A percentile compares a stretch with the other conserved stretches of the same genome.
Evolutionary conservation across 2,113 vertebrate genomes (phyloP).

Genomic region (Elgaria multicarinata): DNA sequence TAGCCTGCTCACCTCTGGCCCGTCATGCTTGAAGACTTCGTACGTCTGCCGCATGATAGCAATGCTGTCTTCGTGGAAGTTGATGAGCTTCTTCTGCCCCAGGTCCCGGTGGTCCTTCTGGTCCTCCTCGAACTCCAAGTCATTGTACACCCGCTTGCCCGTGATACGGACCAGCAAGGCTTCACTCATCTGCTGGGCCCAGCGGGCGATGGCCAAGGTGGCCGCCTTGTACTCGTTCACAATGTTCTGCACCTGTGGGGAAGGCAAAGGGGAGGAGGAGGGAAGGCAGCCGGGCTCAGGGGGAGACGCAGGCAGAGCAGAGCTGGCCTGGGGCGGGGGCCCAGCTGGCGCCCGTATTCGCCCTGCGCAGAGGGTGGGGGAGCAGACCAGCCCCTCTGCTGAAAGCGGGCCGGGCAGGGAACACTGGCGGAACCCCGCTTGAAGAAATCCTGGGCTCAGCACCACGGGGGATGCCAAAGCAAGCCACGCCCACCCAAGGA

Average conservation of each 20-base stretch:
- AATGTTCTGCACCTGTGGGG: slow-evolving; percentile 74
- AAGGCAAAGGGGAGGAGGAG: too few relatives aligned
- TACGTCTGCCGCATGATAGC: slow-evolving; percentile 79
- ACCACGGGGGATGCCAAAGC: not conserved
- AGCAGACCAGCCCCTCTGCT: not conserved
- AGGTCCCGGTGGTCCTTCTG: slow-evolving; percentile 77
- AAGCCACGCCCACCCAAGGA: not conserved
- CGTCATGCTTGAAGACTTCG: slow-evolving; percentile 82
- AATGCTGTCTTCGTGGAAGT: slow-evolving; percentile 77
- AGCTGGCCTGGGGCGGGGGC: not conserved
- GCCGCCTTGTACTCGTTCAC: slow-evolving; percentile 84
- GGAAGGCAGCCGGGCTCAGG: not conserved
- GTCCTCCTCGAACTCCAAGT: slow-evolving; percentile 83
- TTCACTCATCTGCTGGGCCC: slow-evolving; percentile 83
- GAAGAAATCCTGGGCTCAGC: not conserved
- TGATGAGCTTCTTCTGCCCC: slow-evolving; percentile 71
- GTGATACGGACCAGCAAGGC: slow-evolving; percentile 81
- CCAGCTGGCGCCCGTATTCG: not conserved
- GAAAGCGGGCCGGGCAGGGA: not conserved
- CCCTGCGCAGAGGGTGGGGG: accelerated
- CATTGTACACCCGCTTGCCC: slow-evolving; percentile 81
- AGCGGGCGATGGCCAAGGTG: slow-evolving; percentile 75
- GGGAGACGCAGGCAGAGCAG: not conserved
- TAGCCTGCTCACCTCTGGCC: slow-evolving; percentile 76
- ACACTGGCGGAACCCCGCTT: not conserved